Evolutionary conservation across 2,113 vertebrate genomes (phyloP).

Genomic region (Rhombomys opimus): DNA sequence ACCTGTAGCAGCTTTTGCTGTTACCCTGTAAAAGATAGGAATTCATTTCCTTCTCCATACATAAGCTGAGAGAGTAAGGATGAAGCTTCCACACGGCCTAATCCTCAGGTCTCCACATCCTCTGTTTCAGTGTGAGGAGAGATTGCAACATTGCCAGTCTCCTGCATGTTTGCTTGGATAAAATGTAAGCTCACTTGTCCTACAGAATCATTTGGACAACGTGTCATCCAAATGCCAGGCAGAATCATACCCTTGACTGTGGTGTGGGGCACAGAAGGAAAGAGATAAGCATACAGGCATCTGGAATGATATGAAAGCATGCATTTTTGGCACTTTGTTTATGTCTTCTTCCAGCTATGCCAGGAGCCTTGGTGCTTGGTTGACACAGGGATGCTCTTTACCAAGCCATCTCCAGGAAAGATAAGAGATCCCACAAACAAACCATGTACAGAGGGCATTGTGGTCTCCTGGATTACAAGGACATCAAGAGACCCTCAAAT

Average conservation of each 20-base stretch:
- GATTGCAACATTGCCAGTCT: not conserved
- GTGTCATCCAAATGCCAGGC: not conserved
- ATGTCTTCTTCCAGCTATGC: constrained; percentile 61
- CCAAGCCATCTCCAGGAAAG: not conserved
- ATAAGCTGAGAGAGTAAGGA: not conserved
- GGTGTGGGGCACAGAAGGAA: constrained; percentile 50
- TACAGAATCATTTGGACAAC: not conserved
- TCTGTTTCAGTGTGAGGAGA: not conserved
- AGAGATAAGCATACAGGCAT: constrained; percentile 64
- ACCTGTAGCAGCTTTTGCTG: not conserved
- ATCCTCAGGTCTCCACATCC: fast-evolving
- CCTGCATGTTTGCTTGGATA: not conserved
- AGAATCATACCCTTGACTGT: not conserved
- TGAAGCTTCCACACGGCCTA: not conserved
- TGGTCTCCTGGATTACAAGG: constrained; percentile 38
- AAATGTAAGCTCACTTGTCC: not conserved
- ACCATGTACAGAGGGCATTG: not conserved
- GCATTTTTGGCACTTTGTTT: constrained; percentile 71
- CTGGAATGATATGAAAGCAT: constrained; percentile 64
- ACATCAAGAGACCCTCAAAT: constrained; percentile 67
- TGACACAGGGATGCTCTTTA: constrained; percentile 50
- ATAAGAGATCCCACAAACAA: constrained; percentile 24
- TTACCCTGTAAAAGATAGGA: not conserved
- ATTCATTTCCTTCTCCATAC: not conserved
- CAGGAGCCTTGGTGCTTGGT: constrained; percentile 47